Conservation (phyloP, 2,797 vertebrate species). For the Ptychobarbus kaznakovi region DNA sequence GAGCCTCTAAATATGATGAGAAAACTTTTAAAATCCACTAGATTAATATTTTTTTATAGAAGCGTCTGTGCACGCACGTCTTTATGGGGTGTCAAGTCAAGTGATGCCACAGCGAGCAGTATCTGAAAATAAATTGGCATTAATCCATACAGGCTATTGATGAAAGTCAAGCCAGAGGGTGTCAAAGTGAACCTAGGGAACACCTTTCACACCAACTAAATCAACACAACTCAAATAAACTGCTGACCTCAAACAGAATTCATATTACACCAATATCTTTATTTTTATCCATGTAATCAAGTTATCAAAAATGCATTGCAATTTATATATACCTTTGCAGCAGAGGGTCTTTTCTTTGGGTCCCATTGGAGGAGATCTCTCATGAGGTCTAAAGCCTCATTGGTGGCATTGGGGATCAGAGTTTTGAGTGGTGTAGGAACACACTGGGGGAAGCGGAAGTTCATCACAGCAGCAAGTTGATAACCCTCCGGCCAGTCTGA, state of each 20-base stretch:
- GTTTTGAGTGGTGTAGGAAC: slow-evolving; percentile 94
- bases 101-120: neutral
- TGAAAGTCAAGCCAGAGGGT: neutral
- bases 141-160: neutral
- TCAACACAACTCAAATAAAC: neutral
- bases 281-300: neutral
- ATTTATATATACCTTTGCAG: slow-evolving; percentile 83
- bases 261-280: neutral
- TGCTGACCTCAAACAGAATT: neutral
- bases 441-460: slow-evolving; percentile 96
- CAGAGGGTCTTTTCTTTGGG: slow-evolving; percentile 94
- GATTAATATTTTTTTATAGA: neutral
- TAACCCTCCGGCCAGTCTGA: slow-evolving; percentile 94
- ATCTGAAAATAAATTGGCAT: neutral
- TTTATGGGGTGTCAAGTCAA: neutral
- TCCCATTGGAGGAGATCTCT: slow-evolving; percentile 92
- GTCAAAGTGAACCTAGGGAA: neutral
- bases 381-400: slow-evolving; percentile 91
- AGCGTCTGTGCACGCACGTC: neutral
- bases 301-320: neutral
- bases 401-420: slow-evolving; percentile 96
- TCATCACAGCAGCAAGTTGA: slow-evolving; percentile 93
- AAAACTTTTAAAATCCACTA: neutral
- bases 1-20: neutral
- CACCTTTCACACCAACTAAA: neutral